Base-by-base conservation (phyloP, 1,140 invertebrate species). In the Arion vulgaris region DNA sequence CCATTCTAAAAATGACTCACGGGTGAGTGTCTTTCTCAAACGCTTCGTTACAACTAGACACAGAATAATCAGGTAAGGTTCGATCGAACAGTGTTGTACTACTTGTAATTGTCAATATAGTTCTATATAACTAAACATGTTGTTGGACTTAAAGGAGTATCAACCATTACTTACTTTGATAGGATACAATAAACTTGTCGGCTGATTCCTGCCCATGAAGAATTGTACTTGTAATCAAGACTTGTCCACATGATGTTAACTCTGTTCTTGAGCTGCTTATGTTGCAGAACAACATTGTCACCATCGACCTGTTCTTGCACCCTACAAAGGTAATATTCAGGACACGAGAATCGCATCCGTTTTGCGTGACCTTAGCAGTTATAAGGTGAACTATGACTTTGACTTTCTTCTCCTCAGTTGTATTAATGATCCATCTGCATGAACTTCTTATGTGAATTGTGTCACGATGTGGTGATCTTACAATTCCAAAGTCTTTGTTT, bases 91-190 rank as follows among this genome's bases (percentile, higher is more conserved):
- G n/a, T n/a, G n/a, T n/a, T n/a, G n/a, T n/a, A n/a, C n/a, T n/a
- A n/a, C n/a, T n/a, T n/a, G n/a, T n/a, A n/a, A n/a, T n/a, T n/a
- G n/a, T n/a, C n/a, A n/a, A n/a, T n/a, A n/a, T n/a, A n/a, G n/a
- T n/a, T n/a, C n/a, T n/a, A n/a, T n/a, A n/a, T n/a, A n/a, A n/a
- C n/a, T n/a, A n/a, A n/a, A n/a, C n/a, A n/a, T n/a, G n/a, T n/a
- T n/a, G n/a, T n/a, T n/a, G n/a, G n/a, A n/a, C n/a, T n/a, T n/a
- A n/a, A n/a, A n/a, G n/a, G n/a, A n/a, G n/a, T n/a, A n/a, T n/a
- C n/a, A n/a, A n/a, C n/a, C n/a, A n/a, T n/a, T 15, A 66, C 62
- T 76, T 76, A 76, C 74, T 76, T 53, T 76, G 74, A 28, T 76
- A 76, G 1, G 74, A 53, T 26, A 76, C 32, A n/a, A 76, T 36